Evolutionary conservation across 1,140 invertebrate genomes (phyloP).

Genomic region (Drosophila mayri): DNA sequence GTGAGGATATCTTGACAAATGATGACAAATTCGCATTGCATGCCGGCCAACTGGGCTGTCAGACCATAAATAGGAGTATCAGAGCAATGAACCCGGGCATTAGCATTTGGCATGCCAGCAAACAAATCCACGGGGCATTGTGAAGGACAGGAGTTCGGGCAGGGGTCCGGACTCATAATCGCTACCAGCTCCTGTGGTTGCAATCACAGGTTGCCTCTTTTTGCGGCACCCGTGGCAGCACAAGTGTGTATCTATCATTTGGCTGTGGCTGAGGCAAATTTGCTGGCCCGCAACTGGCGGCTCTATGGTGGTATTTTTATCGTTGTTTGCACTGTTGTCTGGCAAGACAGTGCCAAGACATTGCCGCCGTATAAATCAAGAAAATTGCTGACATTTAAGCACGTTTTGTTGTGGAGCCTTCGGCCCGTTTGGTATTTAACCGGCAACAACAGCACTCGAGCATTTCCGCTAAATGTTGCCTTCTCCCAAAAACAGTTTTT

Average conservation of each 20-base stretch:
- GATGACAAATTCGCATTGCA: slow-evolving; percentile 70
- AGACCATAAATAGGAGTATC: slow-evolving; percentile 70
- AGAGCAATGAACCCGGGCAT: slow-evolving; percentile 61
- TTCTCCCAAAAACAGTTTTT: slow-evolving; percentile 64
- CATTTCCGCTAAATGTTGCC: slow-evolving; percentile 74
- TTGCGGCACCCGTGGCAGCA: slow-evolving; percentile 53
- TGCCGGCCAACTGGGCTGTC: slow-evolving; percentile 42
- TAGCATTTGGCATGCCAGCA: slow-evolving; percentile 30
- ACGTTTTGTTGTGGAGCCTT: slow-evolving; percentile 71
- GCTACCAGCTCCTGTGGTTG: slow-evolving; percentile 49
- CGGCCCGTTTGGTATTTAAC: slow-evolving; percentile 63
- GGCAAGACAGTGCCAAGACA: slow-evolving; percentile 72
- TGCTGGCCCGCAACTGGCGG: slow-evolving; percentile 28
- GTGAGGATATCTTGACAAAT: slow-evolving; percentile 63
- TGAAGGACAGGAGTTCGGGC: slow-evolving; percentile 3
- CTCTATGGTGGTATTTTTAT: slow-evolving; percentile 46
- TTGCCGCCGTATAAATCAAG: slow-evolving; percentile 79
- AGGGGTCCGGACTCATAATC: slow-evolving; percentile 54
- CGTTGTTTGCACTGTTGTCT: slow-evolving; percentile 68
- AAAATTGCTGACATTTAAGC: slow-evolving; percentile 83
- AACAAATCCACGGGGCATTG: slow-evolving; percentile 26
- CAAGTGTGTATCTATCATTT: slow-evolving; percentile 79
- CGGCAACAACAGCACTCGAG: slow-evolving; percentile 62
- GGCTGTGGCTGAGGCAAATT: slow-evolving; percentile 48
- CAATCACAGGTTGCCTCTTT: slow-evolving; percentile 49